Evolutionary conservation across 2,888 invertebrate species (phyloP), one percentile per base, ranked within the genome.

Genomic region (Poecilobothrus nobilitatus): DNA sequence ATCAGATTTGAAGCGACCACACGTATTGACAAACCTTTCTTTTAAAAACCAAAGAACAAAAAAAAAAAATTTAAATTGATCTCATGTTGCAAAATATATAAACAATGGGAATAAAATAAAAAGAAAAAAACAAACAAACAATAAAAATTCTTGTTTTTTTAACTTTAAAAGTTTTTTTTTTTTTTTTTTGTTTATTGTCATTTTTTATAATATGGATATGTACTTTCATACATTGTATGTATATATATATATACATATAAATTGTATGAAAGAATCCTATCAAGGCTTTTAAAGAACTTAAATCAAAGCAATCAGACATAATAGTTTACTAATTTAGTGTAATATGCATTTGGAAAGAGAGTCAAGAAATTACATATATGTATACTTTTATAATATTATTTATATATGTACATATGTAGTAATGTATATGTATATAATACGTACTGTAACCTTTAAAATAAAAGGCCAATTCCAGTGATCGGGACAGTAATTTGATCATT

Each of bases 301-400:
- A 53, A 53, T 53, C 53, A 53, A 53, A 53, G 53, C 53, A 53
- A 53, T 53, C 53, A 53, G 53, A 53, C 53, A 53, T 53, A 53
- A 53, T 53, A 53, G 53, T 53, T 53, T 53, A 18, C 53, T 53
- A 53, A 53, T 53, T 53, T 53, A 53, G 53, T 53, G 53, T n/a
- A 53, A 41, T 41, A 41, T 41, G 2, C 7, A 12, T 41, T 41
- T 12, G 4, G 2, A 41, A 41, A 15, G 7, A 41, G 15, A 41
- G 41, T n/a, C n/a, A n/a, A 41, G 15, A 41, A 41, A 27, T 4
- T 27, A 4, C 27, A 37, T 12, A 37, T 8, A 37, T 27, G 7
- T 37, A 7, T 37, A 37, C 8, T 7, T 37, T 37, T 37, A 37
- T 34, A 37, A 10, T 10, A 37, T n/a, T n/a, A n/a, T n/a, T n/a